Evolutionary conservation across 2,888 invertebrate genomes (phyloP), one percentile per base, ranked within the genome.

Genomic region (Molorchus minor): DNA sequence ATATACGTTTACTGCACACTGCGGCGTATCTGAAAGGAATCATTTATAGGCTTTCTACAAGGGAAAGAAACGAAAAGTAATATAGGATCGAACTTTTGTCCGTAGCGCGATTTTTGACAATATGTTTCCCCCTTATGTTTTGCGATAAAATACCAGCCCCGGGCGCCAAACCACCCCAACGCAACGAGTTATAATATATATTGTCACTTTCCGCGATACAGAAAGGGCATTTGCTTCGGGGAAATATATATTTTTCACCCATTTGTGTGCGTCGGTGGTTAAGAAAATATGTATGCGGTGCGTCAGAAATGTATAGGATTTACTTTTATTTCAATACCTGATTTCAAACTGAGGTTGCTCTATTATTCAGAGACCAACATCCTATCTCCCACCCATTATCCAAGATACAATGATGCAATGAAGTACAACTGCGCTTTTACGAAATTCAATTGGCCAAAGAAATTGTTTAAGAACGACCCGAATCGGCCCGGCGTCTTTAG

Each of bases 51-150:
- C n/a, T 12, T 33, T 47, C 47, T 21, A 13, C 33, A 19, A 10
- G 44, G 25, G 29, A 52, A 46, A 16, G 33, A 45, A 58, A 47
- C 29, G 49, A 33, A 53, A 52, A 44, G 40, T 53, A 53, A 38
- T 51, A 33, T 21, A 10, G 54, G n/a, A 43, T 44, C 35, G 56
- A 62, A 58, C 29, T 47, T 55, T 58, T 41, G 36, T 41, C 33
- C 52, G 46, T 17, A 38, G 62, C 40, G 56, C 57, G 56, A 47
- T 62, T 52, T 62, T 58, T 49, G 54, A 51, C 59, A 62, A 62
- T 62, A 62, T 57, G 62, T 62, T 53, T 54, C 46, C 57, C 57
- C 57, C 57, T 41, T 36, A 56, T 59, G 54, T 59, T 62, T 62
- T 53, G 44, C 44, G 54, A 62, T 62, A 54, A 62, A 62, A 59